A percentile compares a stretch with the other conserved stretches of the same genome.
phyloP scores from a whole-genome alignment of 1,140 invertebrate genomes.

The Saccostrea cuccullata region DNA sequence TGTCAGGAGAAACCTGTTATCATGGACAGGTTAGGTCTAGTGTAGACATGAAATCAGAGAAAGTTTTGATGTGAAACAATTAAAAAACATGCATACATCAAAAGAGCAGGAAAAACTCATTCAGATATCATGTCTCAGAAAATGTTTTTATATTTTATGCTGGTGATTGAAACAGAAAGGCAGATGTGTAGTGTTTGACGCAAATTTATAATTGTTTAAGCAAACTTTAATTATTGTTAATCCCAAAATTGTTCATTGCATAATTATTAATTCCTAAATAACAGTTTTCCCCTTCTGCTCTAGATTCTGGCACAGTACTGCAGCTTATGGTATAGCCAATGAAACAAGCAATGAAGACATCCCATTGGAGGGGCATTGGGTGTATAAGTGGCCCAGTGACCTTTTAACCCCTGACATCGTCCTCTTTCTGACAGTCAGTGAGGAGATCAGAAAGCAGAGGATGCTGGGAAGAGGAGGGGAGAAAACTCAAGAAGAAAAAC shows the following conservation, averaged over 20 bases:
- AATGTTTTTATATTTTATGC: too few relatives aligned
- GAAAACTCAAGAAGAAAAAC: slow-evolving; percentile 65
- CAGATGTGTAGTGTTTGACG: too few relatives aligned
- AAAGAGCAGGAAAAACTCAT: too few relatives aligned
- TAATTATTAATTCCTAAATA: neutral
- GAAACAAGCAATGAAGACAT: slow-evolving; percentile 63
- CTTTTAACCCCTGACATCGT: slow-evolving; percentile 63
- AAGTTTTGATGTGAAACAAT: too few relatives aligned
- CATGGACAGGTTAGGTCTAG: slow-evolving; percentile 72
- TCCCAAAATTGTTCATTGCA: too few relatives aligned
- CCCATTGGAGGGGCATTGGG: slow-evolving; percentile 56
- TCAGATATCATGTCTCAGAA: too few relatives aligned
- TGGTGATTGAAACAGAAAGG: too few relatives aligned
- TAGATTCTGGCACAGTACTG: slow-evolving; percentile 72
- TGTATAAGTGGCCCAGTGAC: slow-evolving; percentile 68
- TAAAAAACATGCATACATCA: too few relatives aligned
- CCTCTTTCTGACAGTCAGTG: slow-evolving; percentile 67
- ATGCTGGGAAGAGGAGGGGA: slow-evolving; percentile 52
- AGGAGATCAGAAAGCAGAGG: slow-evolving; percentile 64
- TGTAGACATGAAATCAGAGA: neutral
- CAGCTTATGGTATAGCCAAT: slow-evolving; percentile 72
- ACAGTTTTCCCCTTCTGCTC: neutral
- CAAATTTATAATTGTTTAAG: too few relatives aligned
- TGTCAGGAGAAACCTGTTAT: slow-evolving; percentile 66
- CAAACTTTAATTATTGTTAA: too few relatives aligned